phyloP scores from a whole-genome alignment of 2,113 vertebrate genomes.

The Redunca redunca region DNA sequence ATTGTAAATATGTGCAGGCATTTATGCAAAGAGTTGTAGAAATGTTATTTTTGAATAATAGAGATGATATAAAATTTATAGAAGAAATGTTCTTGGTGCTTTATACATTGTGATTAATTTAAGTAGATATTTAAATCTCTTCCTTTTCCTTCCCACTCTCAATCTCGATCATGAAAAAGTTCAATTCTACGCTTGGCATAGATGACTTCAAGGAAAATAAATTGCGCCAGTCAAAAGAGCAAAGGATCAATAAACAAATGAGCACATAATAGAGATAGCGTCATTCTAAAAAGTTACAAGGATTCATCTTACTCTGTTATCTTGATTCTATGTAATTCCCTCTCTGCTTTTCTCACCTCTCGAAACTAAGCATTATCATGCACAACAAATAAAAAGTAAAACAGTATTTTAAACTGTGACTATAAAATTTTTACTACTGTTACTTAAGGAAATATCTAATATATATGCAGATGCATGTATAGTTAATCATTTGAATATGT shows the following conservation, averaged over 20 bases:
- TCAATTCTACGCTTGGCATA: conserved; percentile 8
- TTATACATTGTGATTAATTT: background rate
- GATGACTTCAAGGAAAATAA: conserved; percentile 30
- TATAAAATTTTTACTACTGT: background rate
- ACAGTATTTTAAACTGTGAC: background rate
- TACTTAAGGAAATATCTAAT: background rate
- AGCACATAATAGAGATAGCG: background rate
- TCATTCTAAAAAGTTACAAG: conserved; percentile 16
- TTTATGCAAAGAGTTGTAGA: background rate
- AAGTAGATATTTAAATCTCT: background rate
- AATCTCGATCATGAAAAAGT: background rate
- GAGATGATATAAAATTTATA: background rate
- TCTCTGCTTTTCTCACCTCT: background rate
- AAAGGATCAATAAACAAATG: conserved; percentile 53
- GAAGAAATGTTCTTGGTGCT: background rate
- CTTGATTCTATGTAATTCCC: background rate
- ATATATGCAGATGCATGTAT: background rate
- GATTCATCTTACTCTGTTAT: conserved; percentile 28
- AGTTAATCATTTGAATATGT: background rate
- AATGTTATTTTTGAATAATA: conserved; percentile 24
- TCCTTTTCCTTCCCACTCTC: background rate
- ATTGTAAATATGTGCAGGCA: conserved; percentile 28
- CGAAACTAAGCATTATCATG: background rate
- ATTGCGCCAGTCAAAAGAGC: conserved; percentile 54
- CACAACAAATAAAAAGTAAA: background rate